Percentiles rank a stretch among this genome's conserved stretches.
phyloP scores from a whole-genome alignment of 2,113 vertebrate species.

The Oceanites oceanicus region DNA sequence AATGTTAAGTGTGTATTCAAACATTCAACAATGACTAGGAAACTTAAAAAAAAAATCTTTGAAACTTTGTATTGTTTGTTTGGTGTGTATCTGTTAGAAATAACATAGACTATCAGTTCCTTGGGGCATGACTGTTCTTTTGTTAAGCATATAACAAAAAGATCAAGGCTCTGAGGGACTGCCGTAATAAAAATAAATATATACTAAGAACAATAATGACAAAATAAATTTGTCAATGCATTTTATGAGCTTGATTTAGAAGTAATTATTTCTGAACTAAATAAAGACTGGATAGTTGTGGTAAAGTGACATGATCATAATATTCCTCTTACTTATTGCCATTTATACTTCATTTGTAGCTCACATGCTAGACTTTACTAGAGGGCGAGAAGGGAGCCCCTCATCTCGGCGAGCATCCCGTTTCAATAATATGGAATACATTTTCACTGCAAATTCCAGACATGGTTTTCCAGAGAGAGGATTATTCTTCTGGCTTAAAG shows the following conservation, averaged over 20 bases:
- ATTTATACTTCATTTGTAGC: neutral
- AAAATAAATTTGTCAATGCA: neutral
- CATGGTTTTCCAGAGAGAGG: slow-evolving; percentile 26
- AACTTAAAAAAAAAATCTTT: slow-evolving; percentile 35
- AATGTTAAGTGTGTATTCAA: slow-evolving; percentile 58
- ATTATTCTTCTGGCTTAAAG: neutral
- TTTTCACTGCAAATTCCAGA: slow-evolving; percentile 43
- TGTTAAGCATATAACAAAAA: slow-evolving; percentile 15
- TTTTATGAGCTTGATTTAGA: slow-evolving; percentile 25
- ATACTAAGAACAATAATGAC: slow-evolving; percentile 11
- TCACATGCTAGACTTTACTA: neutral
- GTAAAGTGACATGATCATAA: neutral
- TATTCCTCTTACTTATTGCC: slow-evolving; percentile 22
- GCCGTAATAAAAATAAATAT: slow-evolving; percentile 31
- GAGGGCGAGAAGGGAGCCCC: neutral
- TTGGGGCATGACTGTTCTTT: slow-evolving; percentile 36
- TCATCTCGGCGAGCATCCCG: neutral
- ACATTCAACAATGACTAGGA: slow-evolving; percentile 47
- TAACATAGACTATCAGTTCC: slow-evolving; percentile 50
- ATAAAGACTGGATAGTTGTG: slow-evolving; percentile 19
- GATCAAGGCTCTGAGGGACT: slow-evolving; percentile 26
- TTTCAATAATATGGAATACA: slow-evolving; percentile 1
- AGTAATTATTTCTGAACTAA: slow-evolving; percentile 27
- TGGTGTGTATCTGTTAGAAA: slow-evolving; percentile 53
- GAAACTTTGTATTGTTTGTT: slow-evolving; percentile 44